These are phyloP conservation scores for Urophycis tenuis DNA, from an alignment of 2,797 vertebrate genomes.

Conservation along the genomic window DNA sequence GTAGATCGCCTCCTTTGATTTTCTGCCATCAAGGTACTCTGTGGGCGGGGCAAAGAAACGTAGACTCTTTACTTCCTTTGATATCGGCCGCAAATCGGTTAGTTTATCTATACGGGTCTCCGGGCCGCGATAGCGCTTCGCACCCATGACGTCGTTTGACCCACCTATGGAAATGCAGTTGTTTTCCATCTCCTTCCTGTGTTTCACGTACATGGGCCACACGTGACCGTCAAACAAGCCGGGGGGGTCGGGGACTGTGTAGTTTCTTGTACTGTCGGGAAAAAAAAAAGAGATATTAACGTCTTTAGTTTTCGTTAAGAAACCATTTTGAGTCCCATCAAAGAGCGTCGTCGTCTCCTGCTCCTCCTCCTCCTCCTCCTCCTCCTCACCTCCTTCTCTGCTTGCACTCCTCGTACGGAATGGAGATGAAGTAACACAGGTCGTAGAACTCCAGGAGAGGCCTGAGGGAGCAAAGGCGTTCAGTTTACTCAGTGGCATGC, in stretches of 20 bases:
- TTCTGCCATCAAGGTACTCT: slow-evolving; percentile 83
- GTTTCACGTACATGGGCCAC: slow-evolving; percentile 94
- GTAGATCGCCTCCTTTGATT: slow-evolving; percentile 77
- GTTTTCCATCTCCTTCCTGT: slow-evolving; percentile 84
- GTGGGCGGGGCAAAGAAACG: slow-evolving; percentile 45
- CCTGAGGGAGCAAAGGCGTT: slow-evolving; percentile 55
- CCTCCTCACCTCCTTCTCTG: slow-evolving; percentile 79
- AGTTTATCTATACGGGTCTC: background rate
- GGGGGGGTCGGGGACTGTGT: slow-evolving; percentile 81
- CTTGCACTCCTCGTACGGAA: slow-evolving; percentile 92
- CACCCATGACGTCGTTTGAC: slow-evolving; percentile 14
- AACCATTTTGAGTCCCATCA: background rate
- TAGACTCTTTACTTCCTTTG: background rate
- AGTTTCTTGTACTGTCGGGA: slow-evolving; percentile 76
- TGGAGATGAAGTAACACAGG: slow-evolving; percentile 80
- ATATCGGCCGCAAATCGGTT: background rate
- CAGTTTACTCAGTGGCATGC: background rate
- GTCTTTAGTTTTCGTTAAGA: background rate
- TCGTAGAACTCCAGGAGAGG: slow-evolving; percentile 79
- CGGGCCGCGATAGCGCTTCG: background rate
- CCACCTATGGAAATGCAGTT: slow-evolving; percentile 72
- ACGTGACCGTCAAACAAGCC: slow-evolving; percentile 91
- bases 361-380: slow-evolving; percentile 70
- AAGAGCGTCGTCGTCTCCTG: slow-evolving; percentile 72
- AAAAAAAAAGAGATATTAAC: background rate